Evolutionary conservation across 2,888 invertebrate species (phyloP), one percentile per base, ranked within the genome.

Genomic region (Gibbula magus): DNA sequence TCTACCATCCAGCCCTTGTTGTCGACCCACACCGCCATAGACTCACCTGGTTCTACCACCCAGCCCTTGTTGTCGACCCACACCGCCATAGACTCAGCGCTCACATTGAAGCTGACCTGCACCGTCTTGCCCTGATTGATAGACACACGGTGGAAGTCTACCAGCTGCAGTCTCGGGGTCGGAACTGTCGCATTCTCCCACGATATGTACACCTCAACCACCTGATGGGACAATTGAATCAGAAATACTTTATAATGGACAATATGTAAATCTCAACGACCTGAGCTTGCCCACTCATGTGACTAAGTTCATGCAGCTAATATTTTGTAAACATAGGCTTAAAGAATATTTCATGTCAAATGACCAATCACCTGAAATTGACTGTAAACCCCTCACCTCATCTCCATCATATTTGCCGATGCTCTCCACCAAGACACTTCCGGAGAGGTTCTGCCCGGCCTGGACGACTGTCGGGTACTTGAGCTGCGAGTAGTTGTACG

Each of bases 371-470:
- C 13, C 8, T 3, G 35, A 45, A 10, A 45, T 8, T 45, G 10
- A 8, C 45, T 45, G 1, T 45, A 10, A 0, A 16, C 61, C 1
- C 56, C 35, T 79, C 79, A 90, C 90, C 87, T 90, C 90, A 78
- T 90, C 89, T 10, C 87, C 87, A 74, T 85, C 84, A 77, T 80
- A 80, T 10, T 79, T 54, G 52, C 90, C 89, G 2, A 18, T 78
- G 79, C 89, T 90, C 0, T 32, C 35, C 2, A 90, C 85, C 4
- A 79, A 74, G 7, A 89, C 86, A 18, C 79, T 61, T 3, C 84
- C 77, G n/a, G 67, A 79, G n/a, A 86, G 77, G 45, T 84, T 79
- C 16, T 84, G 73, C 1, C 88, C 88, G 10, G 83, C 85, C 45
- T 54, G 45, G 20, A 87, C 79, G 22, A 73, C 61, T 16, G 79